Conservation (phyloP, 92 coral and sea anemone genomes). For the Phenganax subtilis region DNA sequence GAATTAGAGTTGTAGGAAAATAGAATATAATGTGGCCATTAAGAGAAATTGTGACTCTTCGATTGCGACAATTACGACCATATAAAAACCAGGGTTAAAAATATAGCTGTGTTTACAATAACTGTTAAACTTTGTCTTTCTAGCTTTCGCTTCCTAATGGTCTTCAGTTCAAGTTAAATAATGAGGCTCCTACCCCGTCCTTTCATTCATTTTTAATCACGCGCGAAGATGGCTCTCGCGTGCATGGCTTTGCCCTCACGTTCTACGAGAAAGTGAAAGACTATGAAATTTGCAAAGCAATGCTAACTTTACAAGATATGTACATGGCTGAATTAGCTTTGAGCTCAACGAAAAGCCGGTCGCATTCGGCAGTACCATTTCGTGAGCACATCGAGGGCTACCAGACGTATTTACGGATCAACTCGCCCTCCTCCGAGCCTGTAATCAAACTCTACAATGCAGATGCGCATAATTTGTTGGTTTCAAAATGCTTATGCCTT, state of each 20-base stretch:
- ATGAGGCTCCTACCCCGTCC: slow-evolving; percentile 64
- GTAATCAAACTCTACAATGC: slow-evolving; percentile 55
- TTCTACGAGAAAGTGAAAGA: slow-evolving; percentile 80
- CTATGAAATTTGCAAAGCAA: slow-evolving; percentile 69
- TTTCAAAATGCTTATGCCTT: slow-evolving; percentile 73
- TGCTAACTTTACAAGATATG: slow-evolving; percentile 89
- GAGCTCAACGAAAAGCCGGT: slow-evolving; percentile 55
- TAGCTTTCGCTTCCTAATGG: slow-evolving; percentile 91
- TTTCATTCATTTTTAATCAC: slow-evolving; percentile 91
- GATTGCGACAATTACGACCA: too few species aligned
- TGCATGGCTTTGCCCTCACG: slow-evolving; percentile 78
- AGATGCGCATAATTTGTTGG: slow-evolving; percentile 65
- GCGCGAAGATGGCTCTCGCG: slow-evolving; percentile 91
- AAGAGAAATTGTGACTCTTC: too few species aligned
- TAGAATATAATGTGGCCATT: too few species aligned
- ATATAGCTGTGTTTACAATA: too few species aligned
- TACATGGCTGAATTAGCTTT: slow-evolving; percentile 79
- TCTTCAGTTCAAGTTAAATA: slow-evolving; percentile 70
- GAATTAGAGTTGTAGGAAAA: too few species aligned
- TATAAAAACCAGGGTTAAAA: too few species aligned
- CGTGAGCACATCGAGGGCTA: slow-evolving; percentile 1
- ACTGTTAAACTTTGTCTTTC: slow-evolving; percentile 6
- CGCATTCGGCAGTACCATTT: slow-evolving; percentile 56
- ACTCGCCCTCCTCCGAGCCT: slow-evolving; percentile 43
- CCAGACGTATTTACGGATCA: background rate